A percentile compares a stretch with the other conserved stretches of the same genome.
Conservation (phyloP, 2,797 vertebrate genomes). For the Rhynchonycteris naso region DNA sequence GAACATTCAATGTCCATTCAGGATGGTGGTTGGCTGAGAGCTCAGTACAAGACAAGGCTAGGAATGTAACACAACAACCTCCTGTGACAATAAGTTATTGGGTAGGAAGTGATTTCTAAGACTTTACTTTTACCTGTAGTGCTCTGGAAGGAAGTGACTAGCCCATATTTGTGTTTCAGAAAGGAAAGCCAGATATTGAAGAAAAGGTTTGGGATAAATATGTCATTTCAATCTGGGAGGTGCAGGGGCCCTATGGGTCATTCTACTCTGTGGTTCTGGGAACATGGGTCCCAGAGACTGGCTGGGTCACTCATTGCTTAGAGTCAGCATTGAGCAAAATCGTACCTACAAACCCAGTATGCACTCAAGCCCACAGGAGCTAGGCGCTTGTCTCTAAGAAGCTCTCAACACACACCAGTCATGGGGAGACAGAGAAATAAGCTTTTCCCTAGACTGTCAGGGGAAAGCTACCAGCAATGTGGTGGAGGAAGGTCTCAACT, state of each 20-base stretch:
- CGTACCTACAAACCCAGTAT: background rate
- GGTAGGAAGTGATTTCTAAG: background rate
- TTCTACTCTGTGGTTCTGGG: background rate
- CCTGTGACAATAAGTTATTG: background rate
- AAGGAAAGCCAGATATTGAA: background rate
- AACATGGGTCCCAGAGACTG: background rate
- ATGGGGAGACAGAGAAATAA: background rate
- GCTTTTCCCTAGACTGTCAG: background rate
- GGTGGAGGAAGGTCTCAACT: background rate
- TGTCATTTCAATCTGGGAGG: background rate
- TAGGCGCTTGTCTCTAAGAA: background rate
- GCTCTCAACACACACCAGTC: background rate
- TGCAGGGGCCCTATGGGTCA: background rate
- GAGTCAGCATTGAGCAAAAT: background rate
- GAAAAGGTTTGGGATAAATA: background rate
- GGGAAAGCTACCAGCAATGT: background rate
- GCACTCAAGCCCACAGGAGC: background rate
- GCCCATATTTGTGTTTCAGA: background rate
- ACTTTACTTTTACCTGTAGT: background rate
- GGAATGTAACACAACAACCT: background rate
- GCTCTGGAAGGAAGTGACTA: rapidly evolving
- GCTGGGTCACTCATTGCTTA: background rate
- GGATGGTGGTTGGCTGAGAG: background rate
- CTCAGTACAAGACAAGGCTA: background rate
- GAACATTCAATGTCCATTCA: background rate